phyloP scores from a whole-genome alignment of 2,888 invertebrate genomes.

The Philopedon plagiatum region DNA sequence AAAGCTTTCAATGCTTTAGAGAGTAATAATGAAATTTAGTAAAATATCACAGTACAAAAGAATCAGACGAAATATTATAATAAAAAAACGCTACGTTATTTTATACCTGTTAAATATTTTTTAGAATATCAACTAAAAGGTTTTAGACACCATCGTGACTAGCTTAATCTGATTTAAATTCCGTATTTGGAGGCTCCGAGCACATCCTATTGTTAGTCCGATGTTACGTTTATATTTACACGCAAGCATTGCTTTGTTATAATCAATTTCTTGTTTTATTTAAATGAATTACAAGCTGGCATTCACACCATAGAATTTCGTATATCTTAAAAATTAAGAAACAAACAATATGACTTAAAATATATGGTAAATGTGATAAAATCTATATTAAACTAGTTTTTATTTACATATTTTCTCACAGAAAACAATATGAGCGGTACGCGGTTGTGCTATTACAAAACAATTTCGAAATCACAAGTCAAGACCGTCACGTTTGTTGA shows the following conservation, averaged over 20 bases:
- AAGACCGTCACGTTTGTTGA: no score
- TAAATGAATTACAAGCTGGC: constrained; percentile 58
- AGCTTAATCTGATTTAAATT: constrained; percentile 56
- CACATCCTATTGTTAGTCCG: constrained; percentile 63
- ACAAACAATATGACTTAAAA: constrained; percentile 24
- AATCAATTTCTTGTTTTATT: constrained; percentile 67
- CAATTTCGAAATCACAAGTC: no score
- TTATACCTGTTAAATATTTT: constrained; percentile 23
- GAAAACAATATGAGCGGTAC: no score
- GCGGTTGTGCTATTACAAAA: no score
- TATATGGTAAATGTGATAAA: neutral
- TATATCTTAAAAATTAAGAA: constrained; percentile 35
- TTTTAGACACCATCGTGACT: constrained; percentile 58
- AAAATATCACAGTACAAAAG: no score
- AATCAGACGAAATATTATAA: neutral
- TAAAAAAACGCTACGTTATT: neutral
- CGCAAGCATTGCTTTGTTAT: constrained; percentile 66
- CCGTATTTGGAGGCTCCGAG: constrained; percentile 59
- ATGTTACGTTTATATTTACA: constrained; percentile 67
- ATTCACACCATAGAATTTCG: constrained; percentile 42
- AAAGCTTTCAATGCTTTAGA: no score
- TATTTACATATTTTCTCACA: neutral
- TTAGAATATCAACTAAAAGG: constrained; percentile 38
- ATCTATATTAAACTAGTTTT: neutral
- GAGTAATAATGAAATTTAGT: no score